phyloP scores from a whole-genome alignment of 2,113 vertebrate genomes.

The Heteronetta atricapilla region DNA sequence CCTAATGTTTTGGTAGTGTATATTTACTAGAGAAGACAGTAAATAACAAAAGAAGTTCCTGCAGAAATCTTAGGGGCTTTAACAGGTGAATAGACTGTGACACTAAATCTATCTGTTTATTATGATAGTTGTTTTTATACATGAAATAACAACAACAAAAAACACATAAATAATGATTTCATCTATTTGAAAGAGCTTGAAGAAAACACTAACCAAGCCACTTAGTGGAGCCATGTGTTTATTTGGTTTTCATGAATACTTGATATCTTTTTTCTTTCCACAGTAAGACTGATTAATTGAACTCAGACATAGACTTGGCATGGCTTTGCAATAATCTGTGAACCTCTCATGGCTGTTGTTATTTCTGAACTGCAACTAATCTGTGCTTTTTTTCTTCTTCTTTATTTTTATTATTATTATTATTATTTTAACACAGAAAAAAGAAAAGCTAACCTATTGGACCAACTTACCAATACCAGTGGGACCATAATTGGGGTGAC shows the following conservation, averaged over 20 bases:
- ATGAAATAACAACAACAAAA: not conserved
- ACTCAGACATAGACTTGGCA: not conserved
- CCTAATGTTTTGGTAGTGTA: not conserved
- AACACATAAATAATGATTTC: not conserved
- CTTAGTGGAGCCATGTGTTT: not conserved
- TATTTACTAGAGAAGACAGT: not conserved
- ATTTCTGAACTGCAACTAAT: not conserved
- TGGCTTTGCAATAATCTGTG: not conserved
- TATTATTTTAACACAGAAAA: conserved; percentile 80
- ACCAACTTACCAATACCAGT: conserved; percentile 98
- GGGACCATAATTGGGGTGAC: conserved; percentile 96
- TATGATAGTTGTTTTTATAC: not conserved
- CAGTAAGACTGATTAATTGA: not conserved
- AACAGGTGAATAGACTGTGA: not conserved
- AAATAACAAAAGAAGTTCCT: not conserved
- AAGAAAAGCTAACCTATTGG: conserved; percentile 92
- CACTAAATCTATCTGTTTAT: not conserved
- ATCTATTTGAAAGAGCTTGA: not conserved
- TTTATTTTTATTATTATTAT: too few species aligned
- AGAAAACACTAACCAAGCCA: not conserved
- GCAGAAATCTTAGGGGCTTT: not conserved
- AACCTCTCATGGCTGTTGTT: not conserved
- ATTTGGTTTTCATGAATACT: not conserved
- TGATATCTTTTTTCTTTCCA: not conserved
- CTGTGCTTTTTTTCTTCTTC: not conserved